Percentiles rank a stretch among this genome's conserved stretches.
phyloP scores from a whole-genome alignment of 2,888 invertebrate genomes.

The Drosophila austrosaltans region DNA sequence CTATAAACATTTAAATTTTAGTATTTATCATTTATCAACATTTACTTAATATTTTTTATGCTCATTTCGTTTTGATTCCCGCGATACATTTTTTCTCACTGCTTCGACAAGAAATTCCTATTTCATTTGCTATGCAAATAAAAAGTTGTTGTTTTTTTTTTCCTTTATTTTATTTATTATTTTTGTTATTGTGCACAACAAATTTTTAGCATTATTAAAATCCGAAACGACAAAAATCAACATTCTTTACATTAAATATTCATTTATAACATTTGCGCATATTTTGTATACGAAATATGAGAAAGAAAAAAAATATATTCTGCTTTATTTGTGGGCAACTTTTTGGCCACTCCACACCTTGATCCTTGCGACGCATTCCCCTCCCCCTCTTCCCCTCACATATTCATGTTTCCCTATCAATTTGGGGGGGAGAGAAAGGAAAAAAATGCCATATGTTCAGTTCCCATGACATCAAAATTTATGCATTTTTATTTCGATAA shows the following conservation, averaged over 20 bases:
- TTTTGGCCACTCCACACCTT: constrained; percentile 6
- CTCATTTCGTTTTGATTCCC: background rate
- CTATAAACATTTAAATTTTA: no score
- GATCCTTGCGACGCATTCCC: background rate
- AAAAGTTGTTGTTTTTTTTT: background rate
- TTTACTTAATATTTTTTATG: background rate
- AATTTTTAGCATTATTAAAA: constrained; percentile 15
- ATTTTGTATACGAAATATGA: constrained; percentile 5
- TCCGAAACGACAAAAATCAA: constrained; percentile 8
- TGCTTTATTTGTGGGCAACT: constrained; percentile 1
- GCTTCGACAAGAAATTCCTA: background rate
- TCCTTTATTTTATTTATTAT: background rate
- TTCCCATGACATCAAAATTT: constrained; percentile 71
- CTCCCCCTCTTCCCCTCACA: background rate
- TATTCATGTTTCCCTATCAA: constrained; percentile 17
- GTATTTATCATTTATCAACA: background rate
- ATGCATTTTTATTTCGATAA: constrained; percentile 65
- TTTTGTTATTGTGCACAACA: background rate
- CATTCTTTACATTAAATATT: constrained; percentile 23
- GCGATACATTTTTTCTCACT: background rate
- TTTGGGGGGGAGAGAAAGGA: constrained; percentile 19
- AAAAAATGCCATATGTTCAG: constrained; percentile 62
- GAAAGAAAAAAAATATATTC: constrained; percentile 1
- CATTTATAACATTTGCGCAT: constrained; percentile 23
- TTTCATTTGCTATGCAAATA: constrained; percentile 12